Evolutionary conservation across 2,113 vertebrate genomes (phyloP).

Genomic region (Phylloscopus trochilus): DNA sequence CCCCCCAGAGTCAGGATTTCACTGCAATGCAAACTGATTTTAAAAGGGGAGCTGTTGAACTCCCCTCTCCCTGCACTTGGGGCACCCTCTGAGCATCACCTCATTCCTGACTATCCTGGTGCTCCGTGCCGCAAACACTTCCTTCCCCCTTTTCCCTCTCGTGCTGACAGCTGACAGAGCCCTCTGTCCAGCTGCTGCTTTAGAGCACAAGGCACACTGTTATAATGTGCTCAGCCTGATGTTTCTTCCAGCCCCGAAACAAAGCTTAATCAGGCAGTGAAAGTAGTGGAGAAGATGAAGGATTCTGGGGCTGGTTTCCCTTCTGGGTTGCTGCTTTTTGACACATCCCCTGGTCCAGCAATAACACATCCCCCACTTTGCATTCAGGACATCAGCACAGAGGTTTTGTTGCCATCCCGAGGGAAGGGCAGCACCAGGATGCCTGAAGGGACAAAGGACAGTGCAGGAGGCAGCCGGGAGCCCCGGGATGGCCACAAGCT

Average conservation of each 20-base stretch:
- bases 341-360: neutral
- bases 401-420: neutral
- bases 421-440: neutral
- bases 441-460: neutral
- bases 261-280: neutral
- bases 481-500: neutral
- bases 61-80: neutral
- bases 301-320: neutral
- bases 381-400: neutral
- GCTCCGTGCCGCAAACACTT: neutral
- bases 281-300: neutral
- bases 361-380: neutral
- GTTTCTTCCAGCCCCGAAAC: neutral
- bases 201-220: neutral
- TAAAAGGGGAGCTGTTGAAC: neutral
- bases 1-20: neutral
- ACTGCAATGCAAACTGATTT: neutral
- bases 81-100: neutral
- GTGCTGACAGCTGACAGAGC: neutral
- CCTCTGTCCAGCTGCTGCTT: neutral
- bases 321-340: constrained; percentile 8
- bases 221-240: neutral
- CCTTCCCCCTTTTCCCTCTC: neutral
- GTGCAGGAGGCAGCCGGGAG: neutral
- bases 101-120: rapidly evolving